phyloP scores from a whole-genome alignment of 2,888 invertebrate species.

The Platycnemis pennipes region DNA sequence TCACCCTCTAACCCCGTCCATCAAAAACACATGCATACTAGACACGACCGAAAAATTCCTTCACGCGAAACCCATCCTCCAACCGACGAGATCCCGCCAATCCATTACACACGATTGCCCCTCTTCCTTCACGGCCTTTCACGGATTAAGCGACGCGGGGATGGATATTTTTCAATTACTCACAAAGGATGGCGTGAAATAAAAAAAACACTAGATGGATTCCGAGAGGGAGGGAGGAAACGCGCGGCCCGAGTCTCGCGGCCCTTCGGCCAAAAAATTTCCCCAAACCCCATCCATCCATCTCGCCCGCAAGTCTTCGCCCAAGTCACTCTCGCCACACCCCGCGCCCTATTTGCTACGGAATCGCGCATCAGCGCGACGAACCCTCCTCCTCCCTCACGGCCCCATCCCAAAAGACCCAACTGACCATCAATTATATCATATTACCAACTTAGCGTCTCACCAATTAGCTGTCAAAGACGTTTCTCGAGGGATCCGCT shows the following conservation, averaged over 20 bases:
- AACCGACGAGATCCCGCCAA: neutral
- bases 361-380: conserved; percentile 48
- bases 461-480: conserved; percentile 52
- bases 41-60: conserved; percentile 6
- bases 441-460: conserved; percentile 49
- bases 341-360: conserved; percentile 50
- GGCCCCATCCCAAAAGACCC: conserved; percentile 15
- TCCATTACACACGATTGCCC: neutral
- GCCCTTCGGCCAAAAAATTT: conserved; percentile 20
- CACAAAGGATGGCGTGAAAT: conserved; percentile 11
- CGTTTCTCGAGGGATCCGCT: neutral
- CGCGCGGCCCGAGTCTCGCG: neutral
- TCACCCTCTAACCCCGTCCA: neutral
- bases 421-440: conserved; percentile 60
- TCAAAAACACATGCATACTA: neutral
- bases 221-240: neutral
- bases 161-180: conserved; percentile 31
- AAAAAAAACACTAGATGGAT: conserved; percentile 1
- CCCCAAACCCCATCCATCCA: conserved; percentile 23
- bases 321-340: neutral
- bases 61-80: conserved; percentile 11
- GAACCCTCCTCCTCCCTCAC: neutral
- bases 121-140: neutral
- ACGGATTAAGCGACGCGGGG: neutral
- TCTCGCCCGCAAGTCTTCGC: neutral